Evolutionary conservation across 1,140 invertebrate species (phyloP).

Genomic region (Anoplolepis gracilipes): DNA sequence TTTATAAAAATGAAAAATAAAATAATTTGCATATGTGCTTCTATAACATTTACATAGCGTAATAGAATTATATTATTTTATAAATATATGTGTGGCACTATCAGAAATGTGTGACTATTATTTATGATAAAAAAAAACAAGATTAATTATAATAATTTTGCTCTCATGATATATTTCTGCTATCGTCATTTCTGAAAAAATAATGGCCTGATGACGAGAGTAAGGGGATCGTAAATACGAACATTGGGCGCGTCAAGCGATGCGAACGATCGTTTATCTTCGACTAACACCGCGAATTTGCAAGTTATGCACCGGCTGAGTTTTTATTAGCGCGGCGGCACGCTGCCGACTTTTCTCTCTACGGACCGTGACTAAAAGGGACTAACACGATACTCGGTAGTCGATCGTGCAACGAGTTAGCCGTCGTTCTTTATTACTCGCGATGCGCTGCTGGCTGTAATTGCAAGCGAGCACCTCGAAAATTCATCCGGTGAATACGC

Average conservation of each 20-base stretch:
- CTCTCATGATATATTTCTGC: not conserved
- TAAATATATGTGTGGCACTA: not conserved
- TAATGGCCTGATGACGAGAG: not conserved
- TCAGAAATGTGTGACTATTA: no score
- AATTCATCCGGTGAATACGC: slow-evolving; percentile 56
- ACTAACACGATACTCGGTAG: slow-evolving; percentile 73
- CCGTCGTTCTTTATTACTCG: slow-evolving; percentile 73
- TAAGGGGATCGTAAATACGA: slow-evolving; percentile 8
- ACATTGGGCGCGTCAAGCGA: not conserved
- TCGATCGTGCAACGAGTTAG: slow-evolving; percentile 73
- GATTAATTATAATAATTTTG: not conserved
- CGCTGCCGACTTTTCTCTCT: slow-evolving; percentile 60
- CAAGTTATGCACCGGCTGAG: slow-evolving; percentile 81
- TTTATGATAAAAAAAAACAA: not conserved
- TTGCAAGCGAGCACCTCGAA: slow-evolving; percentile 69
- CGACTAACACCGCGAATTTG: slow-evolving; percentile 78
- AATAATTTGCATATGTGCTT: not conserved
- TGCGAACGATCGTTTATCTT: slow-evolving; percentile 63
- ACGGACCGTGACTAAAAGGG: slow-evolving; percentile 73
- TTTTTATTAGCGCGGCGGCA: slow-evolving; percentile 69
- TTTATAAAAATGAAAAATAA: not conserved
- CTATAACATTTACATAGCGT: not conserved
- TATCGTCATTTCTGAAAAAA: not conserved
- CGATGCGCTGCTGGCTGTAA: slow-evolving; percentile 65
- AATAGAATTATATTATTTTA: not conserved